Conservation (phyloP, 2,888 invertebrate genomes). For the Loripinus fragilis region DNA sequence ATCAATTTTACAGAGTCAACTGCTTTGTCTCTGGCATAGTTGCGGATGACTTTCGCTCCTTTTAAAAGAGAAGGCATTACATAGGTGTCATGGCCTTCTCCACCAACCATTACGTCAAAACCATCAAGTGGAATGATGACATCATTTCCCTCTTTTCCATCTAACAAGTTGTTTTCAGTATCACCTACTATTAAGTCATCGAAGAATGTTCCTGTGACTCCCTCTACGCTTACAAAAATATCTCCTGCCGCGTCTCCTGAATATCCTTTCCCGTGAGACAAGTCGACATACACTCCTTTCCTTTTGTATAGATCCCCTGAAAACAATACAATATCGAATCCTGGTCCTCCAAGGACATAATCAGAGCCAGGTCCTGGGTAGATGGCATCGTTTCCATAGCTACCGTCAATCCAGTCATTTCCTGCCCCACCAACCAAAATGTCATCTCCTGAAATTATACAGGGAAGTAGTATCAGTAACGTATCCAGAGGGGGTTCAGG, state of each 20-base stretch:
- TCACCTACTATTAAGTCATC: conserved; percentile 6
- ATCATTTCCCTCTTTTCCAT: conserved; percentile 24
- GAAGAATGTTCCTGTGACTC: conserved; percentile 13
- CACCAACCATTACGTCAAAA: conserved; percentile 7
- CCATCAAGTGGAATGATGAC: conserved; percentile 14
- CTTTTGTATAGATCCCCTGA: conserved; percentile 1
- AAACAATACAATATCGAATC: conserved; percentile 16
- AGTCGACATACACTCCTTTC: conserved; percentile 16
- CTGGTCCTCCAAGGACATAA: conserved; percentile 12
- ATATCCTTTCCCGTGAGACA: conserved; percentile 15
- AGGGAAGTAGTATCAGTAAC: too few species aligned
- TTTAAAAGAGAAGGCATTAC: neutral
- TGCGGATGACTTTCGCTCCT: too few species aligned
- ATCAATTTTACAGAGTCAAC: too few species aligned
- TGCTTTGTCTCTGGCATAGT: too few species aligned
- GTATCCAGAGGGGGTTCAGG: too few species aligned
- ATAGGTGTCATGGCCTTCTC: conserved; percentile 13
- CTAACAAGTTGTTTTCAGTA: neutral
- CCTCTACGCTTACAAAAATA: conserved; percentile 16
- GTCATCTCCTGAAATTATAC: conserved; percentile 1
- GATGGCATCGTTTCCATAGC: conserved; percentile 17
- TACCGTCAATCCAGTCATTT: conserved; percentile 21
- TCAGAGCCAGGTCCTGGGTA: conserved; percentile 19
- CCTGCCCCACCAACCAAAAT: conserved; percentile 19
- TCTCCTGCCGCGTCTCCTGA: conserved; percentile 1